Percentiles rank a stretch among this genome's conserved stretches.
Evolutionary conservation across 2,797 vertebrate species (phyloP).

Genomic region (Euphonia xanthogaster): DNA sequence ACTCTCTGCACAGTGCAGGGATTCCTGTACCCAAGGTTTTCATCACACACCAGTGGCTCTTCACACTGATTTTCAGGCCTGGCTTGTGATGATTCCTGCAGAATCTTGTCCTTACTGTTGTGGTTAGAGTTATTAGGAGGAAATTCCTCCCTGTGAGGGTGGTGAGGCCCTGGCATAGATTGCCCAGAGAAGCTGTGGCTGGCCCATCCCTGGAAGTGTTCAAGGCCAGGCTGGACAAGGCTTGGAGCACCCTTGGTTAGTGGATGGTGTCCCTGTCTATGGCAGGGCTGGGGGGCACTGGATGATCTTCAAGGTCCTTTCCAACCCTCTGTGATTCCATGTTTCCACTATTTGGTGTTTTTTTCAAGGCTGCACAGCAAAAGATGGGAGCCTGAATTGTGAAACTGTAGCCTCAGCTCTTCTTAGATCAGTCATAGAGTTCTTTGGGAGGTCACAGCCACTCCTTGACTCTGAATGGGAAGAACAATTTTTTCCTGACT

Average conservation of each 20-base stretch:
- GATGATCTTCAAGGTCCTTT: background rate
- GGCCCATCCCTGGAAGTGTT: background rate
- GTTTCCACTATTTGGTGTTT: background rate
- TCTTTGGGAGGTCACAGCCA: background rate
- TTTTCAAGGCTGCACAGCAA: background rate
- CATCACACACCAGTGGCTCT: fast-evolving
- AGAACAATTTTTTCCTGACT: background rate
- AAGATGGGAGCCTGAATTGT: background rate
- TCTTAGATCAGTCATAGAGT: background rate
- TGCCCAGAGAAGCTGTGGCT: background rate
- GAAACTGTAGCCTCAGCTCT: background rate
- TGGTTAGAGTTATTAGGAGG: background rate
- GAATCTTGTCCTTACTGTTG: background rate
- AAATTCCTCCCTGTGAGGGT: background rate
- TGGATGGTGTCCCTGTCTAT: background rate
- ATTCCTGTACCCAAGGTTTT: background rate
- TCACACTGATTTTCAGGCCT: background rate
- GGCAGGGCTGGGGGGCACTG: background rate
- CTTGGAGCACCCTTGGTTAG: background rate
- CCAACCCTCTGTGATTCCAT: background rate
- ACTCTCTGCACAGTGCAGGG: background rate
- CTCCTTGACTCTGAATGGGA: background rate
- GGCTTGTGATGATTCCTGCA: background rate
- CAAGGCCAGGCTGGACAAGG: fast-evolving
- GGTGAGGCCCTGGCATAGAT: background rate